Conservation (phyloP, 2,113 vertebrate species). For the Isichthys henryi region DNA sequence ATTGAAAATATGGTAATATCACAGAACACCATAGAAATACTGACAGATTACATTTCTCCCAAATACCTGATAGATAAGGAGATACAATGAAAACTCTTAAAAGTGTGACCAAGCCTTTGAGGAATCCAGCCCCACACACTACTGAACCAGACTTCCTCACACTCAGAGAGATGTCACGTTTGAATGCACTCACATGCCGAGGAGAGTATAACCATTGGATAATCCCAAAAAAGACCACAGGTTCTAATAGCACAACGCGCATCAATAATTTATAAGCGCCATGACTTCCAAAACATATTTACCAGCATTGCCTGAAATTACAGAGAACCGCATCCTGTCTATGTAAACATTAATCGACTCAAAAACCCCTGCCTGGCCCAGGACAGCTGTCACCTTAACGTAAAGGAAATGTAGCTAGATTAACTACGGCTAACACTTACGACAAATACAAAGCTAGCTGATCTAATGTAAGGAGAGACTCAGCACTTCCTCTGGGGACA, state of each 20-base stretch:
- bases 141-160: neutral
- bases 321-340: neutral
- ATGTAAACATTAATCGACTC: neutral
- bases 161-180: neutral
- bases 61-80: conserved; percentile 12
- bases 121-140: neutral
- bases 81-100: conserved; percentile 17
- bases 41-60: conserved; percentile 1
- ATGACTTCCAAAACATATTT: neutral
- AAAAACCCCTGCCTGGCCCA: neutral
- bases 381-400: neutral
- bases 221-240: neutral
- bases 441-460: neutral
- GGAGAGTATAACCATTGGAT: neutral
- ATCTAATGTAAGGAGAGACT: neutral
- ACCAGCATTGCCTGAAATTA: neutral
- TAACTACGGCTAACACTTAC: neutral
- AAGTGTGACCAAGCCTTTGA: conserved; percentile 6
- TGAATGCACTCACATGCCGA: neutral
- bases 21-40: conserved; percentile 13
- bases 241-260: neutral
- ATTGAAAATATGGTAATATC: conserved; percentile 26
- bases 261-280: neutral
- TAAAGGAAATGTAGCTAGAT: conserved; percentile 1
- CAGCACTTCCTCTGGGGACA: neutral